Evolutionary conservation across 2,888 invertebrate species (phyloP).

Genomic region (Ennomos quercinarius): DNA sequence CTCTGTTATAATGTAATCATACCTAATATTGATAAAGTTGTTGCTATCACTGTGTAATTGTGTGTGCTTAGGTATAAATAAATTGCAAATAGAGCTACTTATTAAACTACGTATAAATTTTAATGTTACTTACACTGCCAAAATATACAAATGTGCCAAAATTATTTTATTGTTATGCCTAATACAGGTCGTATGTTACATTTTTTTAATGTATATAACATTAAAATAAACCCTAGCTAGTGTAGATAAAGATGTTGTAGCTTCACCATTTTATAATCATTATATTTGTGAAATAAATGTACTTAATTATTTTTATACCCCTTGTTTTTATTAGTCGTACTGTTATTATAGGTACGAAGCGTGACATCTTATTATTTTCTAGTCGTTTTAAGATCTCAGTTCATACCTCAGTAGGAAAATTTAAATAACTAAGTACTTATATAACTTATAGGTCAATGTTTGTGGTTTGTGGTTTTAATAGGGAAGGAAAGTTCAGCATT

Average conservation of each 20-base stretch:
- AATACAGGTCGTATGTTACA: background rate
- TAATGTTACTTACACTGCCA: background rate
- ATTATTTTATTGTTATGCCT: background rate
- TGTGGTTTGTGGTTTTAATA: no score
- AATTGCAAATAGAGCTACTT: background rate
- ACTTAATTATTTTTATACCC: background rate
- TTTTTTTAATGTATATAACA: conserved; percentile 5
- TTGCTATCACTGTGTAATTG: no score
- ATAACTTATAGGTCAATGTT: no score
- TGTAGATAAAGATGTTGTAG: background rate
- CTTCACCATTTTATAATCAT: conserved; percentile 24
- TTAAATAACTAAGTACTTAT: no score
- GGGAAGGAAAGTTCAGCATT: conserved; percentile 8
- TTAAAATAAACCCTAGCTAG: conserved; percentile 3
- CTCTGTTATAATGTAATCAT: conserved; percentile 1
- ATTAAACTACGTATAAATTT: background rate
- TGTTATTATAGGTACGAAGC: no score
- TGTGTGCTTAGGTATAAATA: background rate
- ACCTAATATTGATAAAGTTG: no score
- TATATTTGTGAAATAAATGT: conserved; percentile 24
- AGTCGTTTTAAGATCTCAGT: no score
- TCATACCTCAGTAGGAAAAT: no score
- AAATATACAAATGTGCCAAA: conserved; percentile 5
- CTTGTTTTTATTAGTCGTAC: no score
- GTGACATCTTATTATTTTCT: no score